Evolutionary conservation across 1,140 invertebrate genomes (phyloP), one percentile per base, ranked within the genome.

Genomic region (Atta colombica): DNA sequence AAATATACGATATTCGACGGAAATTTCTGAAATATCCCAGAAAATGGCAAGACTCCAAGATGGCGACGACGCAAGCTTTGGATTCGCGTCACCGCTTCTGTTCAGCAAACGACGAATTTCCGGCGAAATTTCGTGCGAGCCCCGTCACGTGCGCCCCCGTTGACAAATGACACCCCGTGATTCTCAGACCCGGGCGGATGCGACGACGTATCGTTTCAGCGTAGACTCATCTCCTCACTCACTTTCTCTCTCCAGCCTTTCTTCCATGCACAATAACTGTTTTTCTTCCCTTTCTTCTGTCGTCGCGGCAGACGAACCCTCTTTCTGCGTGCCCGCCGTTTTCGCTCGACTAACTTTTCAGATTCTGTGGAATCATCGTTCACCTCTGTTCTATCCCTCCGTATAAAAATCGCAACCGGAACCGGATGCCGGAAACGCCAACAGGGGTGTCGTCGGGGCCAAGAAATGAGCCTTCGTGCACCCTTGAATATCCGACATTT

Each of bases 121-220:
- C 93, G 92, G 82, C 25, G 75, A 90, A 89, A 90, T 90, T 71
- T 90, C 51, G 61, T 74, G 53, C 65, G 65, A 86, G 61, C 25
- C 25, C 25, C 72, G 77, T 77, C 72, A 89, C 86, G 90, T 87
- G 90, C 72, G 51, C 55, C 65, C 58, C 75, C 80, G 77, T 81
- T 94, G 92, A 94, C 92, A 94, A 94, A 94, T 93, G 93, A 93
- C 87, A 91, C 91, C 74, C 89, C 89, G 90, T 92, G 93, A 94
- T 93, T 93, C 92, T 92, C 88, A 87, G 88, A 90, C 51, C 10
- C 35, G 93, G 86, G 68, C 93, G 93, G 91, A 94, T 93, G 89
- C 85, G 91, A 92, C 92, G 90, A 92, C 89, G 77, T 89, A 91
- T 90, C 89, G 53, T 66, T 84, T 74, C 77, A 39, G 68, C 86